phyloP scores from a whole-genome alignment of 1,140 invertebrate species.

The Matsumurasca onukii region DNA sequence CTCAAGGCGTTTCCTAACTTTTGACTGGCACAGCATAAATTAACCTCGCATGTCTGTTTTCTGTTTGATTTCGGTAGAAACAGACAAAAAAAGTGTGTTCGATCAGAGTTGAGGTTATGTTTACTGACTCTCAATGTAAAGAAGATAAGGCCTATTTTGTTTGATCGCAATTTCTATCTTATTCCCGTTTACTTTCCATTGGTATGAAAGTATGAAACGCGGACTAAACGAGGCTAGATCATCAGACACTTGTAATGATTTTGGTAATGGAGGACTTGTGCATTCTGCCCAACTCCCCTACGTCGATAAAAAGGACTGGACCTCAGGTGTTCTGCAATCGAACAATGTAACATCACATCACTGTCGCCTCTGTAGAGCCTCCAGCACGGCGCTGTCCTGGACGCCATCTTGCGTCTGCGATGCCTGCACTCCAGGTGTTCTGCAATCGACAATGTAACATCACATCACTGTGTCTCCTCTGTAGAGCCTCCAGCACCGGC shows the following conservation, averaged over 20 bases:
- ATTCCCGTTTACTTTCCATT: too few relatives aligned
- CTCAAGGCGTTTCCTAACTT: too few relatives aligned
- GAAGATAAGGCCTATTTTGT: slow-evolving; percentile 60
- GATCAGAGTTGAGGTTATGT: too few relatives aligned
- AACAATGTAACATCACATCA: slow-evolving; percentile 69
- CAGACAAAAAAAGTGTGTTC: too few relatives aligned
- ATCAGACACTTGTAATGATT: too few relatives aligned
- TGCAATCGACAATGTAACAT: slow-evolving; percentile 62
- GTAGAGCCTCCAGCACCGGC: slow-evolving; percentile 68
- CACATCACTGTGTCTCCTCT: slow-evolving; percentile 76
- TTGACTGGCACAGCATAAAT: too few relatives aligned
- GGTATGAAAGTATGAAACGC: too few relatives aligned
- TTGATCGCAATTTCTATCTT: slow-evolving; percentile 78
- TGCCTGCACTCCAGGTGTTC: slow-evolving; percentile 77
- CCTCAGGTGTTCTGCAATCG: slow-evolving; percentile 66
- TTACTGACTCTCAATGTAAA: too few relatives aligned
- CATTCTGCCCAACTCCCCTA: slow-evolving; percentile 71
- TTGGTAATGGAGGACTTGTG: too few relatives aligned
- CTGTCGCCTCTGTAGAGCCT: slow-evolving; percentile 71
- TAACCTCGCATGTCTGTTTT: too few relatives aligned
- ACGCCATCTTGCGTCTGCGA: slow-evolving; percentile 74
- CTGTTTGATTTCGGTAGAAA: too few relatives aligned
- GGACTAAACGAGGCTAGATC: too few relatives aligned
- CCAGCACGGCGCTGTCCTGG: slow-evolving; percentile 68
- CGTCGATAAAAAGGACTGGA: slow-evolving; percentile 74